Evolutionary conservation across 2,888 invertebrate species (phyloP), one percentile per base, ranked within the genome.

Genomic region (Poecilobothrus nobilitatus): DNA sequence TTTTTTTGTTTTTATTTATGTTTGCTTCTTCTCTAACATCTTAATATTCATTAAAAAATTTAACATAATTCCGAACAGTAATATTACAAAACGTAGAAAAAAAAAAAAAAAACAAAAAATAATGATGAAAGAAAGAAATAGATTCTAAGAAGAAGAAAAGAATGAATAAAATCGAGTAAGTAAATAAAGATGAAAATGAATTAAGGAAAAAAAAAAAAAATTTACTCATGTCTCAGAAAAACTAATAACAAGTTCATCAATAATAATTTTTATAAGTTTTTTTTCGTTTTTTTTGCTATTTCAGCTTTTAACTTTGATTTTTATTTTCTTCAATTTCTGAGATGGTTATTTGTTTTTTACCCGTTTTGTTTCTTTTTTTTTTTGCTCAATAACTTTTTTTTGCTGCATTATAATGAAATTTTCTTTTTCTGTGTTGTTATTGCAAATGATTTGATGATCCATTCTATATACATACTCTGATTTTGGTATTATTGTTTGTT

Each of bases 31-130:
- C 3, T 44, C 44, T 44, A 15, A 44, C 44, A 44, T 44, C 44
- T 44, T 44, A 44, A 44, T 44, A 44, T 44, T 44, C 44, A 44
- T 44, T 44, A 44, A 44, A 44, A n/a, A 44, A 44, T 44, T 44
- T 44, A 44, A 12, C 44, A 44, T 44, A 44, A 44, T 44, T 44
- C 44, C 12, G 3, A 34, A 34, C 8, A 34, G 34, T 15, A 44
- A 44, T 44, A 44, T 44, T 44, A 44, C 6, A 44, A 10, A 44
- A 44, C 6, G 12, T 10, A 34, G 34, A 34, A 8, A 34, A 34
- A 7, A 34, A 34, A 34, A 34, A 34, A 34, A 34, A 7, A 7
- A 34, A 34, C 34, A 34, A 34, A 34, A 34, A 7, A 34, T 7
- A 34, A 8, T 34, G 8, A 34, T 7, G 34, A 5, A 34, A 34